Conservation (phyloP, 2,888 invertebrate species). For the Lepidocyrtoides sp. region DNA sequence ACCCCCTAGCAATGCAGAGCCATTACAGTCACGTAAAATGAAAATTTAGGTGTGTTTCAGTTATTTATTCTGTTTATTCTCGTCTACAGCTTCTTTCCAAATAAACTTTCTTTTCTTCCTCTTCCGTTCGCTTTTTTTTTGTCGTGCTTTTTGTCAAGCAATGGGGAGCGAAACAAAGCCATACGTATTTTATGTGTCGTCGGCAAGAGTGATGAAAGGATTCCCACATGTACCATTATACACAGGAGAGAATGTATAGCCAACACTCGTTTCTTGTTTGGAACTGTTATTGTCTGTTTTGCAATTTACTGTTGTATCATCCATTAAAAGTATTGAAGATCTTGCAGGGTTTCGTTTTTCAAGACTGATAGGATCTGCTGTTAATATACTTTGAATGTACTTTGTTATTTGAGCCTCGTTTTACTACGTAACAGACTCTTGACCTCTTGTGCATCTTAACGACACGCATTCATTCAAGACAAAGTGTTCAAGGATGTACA, state of each 20-base stretch:
- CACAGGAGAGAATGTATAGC: slow-evolving; percentile 4
- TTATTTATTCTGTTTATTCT: slow-evolving; percentile 34
- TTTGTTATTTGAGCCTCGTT: not conserved
- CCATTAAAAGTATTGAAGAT: not conserved
- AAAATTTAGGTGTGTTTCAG: slow-evolving; percentile 65
- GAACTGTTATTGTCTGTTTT: slow-evolving; percentile 52
- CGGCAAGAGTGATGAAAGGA: slow-evolving; percentile 12
- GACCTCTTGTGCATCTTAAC: not conserved
- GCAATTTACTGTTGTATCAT: slow-evolving; percentile 16
- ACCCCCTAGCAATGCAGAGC: too few relatives aligned
- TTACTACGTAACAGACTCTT: not conserved
- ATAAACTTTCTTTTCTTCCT: slow-evolving; percentile 38
- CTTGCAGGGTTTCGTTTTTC: not conserved
- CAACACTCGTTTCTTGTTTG: slow-evolving; percentile 7
- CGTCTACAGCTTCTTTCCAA: slow-evolving; percentile 54
- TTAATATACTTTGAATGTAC: not conserved
- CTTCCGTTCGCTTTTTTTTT: slow-evolving; percentile 37
- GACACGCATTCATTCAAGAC: not conserved
- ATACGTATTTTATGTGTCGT: slow-evolving; percentile 8
- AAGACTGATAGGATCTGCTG: not conserved
- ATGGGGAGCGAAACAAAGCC: slow-evolving; percentile 19
- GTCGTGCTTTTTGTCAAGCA: slow-evolving; percentile 1
- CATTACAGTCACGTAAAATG: slow-evolving; percentile 73
- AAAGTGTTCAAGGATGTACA: not conserved
- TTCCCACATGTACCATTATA: slow-evolving; percentile 11